Base-by-base conservation (phyloP, 2,888 invertebrate genomes). In the Nycteola revayana region DNA sequence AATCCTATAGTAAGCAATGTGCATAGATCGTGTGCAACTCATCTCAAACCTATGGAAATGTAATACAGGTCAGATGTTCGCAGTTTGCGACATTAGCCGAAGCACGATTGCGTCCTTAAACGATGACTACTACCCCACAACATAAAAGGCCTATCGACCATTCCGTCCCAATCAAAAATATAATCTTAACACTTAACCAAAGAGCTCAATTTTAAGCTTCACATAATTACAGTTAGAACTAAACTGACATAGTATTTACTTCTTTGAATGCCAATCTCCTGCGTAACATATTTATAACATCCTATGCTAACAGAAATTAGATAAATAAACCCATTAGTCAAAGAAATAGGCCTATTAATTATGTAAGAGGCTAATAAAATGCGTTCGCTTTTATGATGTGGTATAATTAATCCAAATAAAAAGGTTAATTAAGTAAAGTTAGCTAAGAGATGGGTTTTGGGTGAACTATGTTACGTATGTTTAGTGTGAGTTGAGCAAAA, bases 1-100 rank as follows among this genome's bases (percentile, higher is more conserved):
- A 14, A 14, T 46, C 37, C 40, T 36, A 40, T 22, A 10, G 11
- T 18, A 39, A 6, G 2, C 1, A 2, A 24, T 8, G 26, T 24
- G 24, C 3, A 7, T 24, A 27, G 7, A 21, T 34, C 32, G 33
- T 31, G 39, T 47, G 33, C 40, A 40, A 27, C 28, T 41, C 32
- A 35, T 36, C 36, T 33, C 50, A 25, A 27, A 38, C 25, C 38
- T 41, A 40, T 31, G 30, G 38, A 35, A 36, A 59, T 49, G 53
- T 50, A 52, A 61, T 57, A 46, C 63, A 31, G 62, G 64, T 60
- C 64, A 60, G 55, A 55, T 49, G 51, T 43, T 53, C 41, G 25
- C 9, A 21, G 57, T 66, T 70, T 71, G 65, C 70, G 61, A 68
- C 68, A 69, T 55, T 53, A 60, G 39, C 27, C 34, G 33, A 28